A percentile compares a stretch with the other conserved stretches of the same genome.
Evolutionary conservation across 37 sponge, comb jelly and placozoan species (phyloP).

Genomic region (Oscarella lobularis): DNA sequence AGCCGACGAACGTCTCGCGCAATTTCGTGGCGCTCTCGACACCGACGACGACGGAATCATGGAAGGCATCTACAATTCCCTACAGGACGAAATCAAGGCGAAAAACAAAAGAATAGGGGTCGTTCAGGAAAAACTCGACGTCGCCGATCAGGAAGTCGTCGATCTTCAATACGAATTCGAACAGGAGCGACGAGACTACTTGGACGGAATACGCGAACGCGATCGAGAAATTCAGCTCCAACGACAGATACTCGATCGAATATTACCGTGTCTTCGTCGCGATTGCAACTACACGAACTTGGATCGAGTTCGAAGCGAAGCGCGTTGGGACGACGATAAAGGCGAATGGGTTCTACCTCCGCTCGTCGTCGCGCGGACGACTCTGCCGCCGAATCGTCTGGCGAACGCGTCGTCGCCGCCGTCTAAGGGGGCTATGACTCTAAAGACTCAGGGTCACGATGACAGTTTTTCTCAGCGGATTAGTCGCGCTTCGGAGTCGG

Average conservation of each 20-base stretch:
- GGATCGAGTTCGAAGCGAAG: constrained; percentile 56
- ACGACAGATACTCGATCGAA: constrained; percentile 44
- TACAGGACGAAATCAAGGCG: constrained; percentile 64
- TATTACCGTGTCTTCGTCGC: constrained; percentile 58
- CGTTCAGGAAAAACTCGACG: constrained; percentile 13
- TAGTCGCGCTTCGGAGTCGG: constrained; percentile 14
- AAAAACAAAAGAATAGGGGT: constrained; percentile 36
- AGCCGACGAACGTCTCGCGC: constrained; percentile 23
- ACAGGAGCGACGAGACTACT: constrained; percentile 63
- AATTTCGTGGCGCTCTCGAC: not conserved
- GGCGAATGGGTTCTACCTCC: constrained; percentile 58
- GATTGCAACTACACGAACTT: constrained; percentile 97
- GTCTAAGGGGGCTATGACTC: not conserved
- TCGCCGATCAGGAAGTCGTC: constrained; percentile 64
- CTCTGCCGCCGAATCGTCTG: not conserved
- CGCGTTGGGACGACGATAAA: constrained; percentile 48
- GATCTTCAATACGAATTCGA: constrained; percentile 85
- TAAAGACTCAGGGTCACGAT: too few relatives aligned
- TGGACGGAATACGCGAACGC: constrained; percentile 76
- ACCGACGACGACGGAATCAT: constrained; percentile 50
- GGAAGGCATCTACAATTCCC: constrained; percentile 56
- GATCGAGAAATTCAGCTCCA: constrained; percentile 26
- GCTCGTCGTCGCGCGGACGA: constrained; percentile 1
- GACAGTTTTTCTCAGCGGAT: constrained; percentile 3
- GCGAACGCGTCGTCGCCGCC: constrained; percentile 1